A percentile compares a stretch with the other conserved stretches of the same genome.
These are phyloP conservation scores for Mizuhopecten yessoensis DNA, from an alignment of 1,140 invertebrate genomes.

Conservation along the genomic window DNA sequence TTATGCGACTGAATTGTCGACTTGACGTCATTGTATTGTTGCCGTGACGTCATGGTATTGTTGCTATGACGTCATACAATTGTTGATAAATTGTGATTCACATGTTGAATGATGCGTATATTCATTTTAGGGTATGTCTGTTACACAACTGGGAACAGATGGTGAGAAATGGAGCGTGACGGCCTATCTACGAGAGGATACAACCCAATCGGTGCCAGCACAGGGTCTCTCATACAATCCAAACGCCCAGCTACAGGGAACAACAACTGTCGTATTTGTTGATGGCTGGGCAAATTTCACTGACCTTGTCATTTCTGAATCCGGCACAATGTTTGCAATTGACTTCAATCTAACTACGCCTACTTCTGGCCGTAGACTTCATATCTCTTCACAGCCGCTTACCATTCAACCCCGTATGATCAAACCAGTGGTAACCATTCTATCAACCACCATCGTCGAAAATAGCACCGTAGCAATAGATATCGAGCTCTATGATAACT, in stretches of 20 bases:
- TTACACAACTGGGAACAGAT: constrained; percentile 64
- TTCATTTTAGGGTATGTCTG: constrained; percentile 62
- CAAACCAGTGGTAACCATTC: background rate
- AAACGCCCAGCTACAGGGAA: constrained; percentile 55
- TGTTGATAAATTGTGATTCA: too few species aligned
- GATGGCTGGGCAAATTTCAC: constrained; percentile 67
- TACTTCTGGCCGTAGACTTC: constrained; percentile 52
- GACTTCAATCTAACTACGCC: constrained; percentile 68
- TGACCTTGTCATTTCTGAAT: constrained; percentile 56
- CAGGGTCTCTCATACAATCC: constrained; percentile 48
- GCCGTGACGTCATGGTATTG: too few species aligned
- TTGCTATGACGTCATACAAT: too few species aligned
- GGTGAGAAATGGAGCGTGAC: constrained; percentile 56
- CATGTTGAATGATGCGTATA: too few species aligned
- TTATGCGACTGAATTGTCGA: too few species aligned
- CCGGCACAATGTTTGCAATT: constrained; percentile 60
- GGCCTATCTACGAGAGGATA: constrained; percentile 49
- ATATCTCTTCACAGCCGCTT: constrained; percentile 44
- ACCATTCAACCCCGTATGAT: background rate
- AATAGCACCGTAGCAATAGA: background rate
- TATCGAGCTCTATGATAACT: background rate
- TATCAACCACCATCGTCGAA: background rate
- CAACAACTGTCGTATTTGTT: constrained; percentile 51
- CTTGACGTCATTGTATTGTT: too few species aligned
- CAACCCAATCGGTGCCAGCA: background rate